Conservation (phyloP, 2,797 vertebrate species). For the Trichosurus vulpecula region DNA sequence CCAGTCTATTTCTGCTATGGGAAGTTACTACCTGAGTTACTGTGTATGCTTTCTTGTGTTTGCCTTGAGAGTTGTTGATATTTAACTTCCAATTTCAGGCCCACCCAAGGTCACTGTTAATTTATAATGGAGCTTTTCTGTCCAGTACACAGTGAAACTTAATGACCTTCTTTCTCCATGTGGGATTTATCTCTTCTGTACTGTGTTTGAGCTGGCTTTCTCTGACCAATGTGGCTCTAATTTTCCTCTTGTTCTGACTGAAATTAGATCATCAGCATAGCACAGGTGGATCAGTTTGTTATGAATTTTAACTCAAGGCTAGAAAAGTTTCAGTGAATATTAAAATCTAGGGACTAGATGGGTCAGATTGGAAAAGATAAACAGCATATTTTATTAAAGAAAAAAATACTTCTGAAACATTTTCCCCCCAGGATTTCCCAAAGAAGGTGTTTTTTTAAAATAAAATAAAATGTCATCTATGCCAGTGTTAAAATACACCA, state of each 20-base stretch:
- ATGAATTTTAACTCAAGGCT: not conserved
- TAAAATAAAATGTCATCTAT: not conserved
- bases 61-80: not conserved
- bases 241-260: not conserved
- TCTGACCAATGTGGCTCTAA: not conserved
- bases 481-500: not conserved
- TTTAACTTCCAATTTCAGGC: not conserved
- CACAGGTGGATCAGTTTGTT: not conserved
- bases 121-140: not conserved
- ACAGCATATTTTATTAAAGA: not conserved
- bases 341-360: not conserved
- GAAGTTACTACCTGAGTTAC: not conserved
- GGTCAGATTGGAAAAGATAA: not conserved
- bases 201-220: not conserved
- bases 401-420: not conserved
- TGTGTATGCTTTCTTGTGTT: not conserved
- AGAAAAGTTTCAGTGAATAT: not conserved
- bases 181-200: not conserved
- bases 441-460: not conserved
- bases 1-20: not conserved
- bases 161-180: not conserved
- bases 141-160: not conserved
- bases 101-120: not conserved
- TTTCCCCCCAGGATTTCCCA: not conserved
- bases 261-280: not conserved